Evolutionary conservation across 2,113 vertebrate species (phyloP).

Genomic region (Lamprologus tigripictilis): DNA sequence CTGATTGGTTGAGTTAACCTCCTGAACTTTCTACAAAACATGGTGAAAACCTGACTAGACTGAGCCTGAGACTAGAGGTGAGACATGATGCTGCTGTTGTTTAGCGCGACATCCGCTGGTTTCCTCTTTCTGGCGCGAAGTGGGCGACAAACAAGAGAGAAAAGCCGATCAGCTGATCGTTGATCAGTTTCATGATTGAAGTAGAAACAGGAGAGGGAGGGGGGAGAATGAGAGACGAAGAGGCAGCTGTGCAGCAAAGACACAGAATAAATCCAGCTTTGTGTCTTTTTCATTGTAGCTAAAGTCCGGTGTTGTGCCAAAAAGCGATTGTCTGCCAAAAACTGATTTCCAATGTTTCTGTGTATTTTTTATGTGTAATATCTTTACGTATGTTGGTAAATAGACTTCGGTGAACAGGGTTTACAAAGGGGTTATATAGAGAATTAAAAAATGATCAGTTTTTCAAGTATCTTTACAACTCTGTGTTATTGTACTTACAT

Average conservation of each 20-base stretch:
- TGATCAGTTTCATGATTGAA: background rate
- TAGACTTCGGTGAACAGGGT: too few species aligned
- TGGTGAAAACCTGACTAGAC: background rate
- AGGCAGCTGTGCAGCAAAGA: background rate
- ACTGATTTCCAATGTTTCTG: too few species aligned
- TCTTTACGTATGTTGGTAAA: too few species aligned
- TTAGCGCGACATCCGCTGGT: accelerated
- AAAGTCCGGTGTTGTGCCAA: too few species aligned
- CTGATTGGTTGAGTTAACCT: background rate
- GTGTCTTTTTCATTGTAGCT: too few species aligned
- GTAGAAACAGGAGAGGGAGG: background rate
- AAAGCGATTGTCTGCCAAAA: too few species aligned
- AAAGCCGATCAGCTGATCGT: background rate
- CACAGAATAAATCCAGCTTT: too few species aligned
- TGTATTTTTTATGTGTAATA: too few species aligned
- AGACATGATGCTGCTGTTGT: background rate
- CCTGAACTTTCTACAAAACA: background rate
- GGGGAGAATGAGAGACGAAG: background rate
- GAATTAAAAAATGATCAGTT: too few species aligned
- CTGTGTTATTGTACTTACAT: too few species aligned
- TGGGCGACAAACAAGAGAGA: background rate
- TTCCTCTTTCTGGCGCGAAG: accelerated
- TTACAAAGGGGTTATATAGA: too few species aligned
- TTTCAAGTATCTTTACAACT: too few species aligned
- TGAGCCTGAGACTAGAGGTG: background rate